Conservation (phyloP, 2,797 vertebrate genomes). For the Fratercula arctica region DNA sequence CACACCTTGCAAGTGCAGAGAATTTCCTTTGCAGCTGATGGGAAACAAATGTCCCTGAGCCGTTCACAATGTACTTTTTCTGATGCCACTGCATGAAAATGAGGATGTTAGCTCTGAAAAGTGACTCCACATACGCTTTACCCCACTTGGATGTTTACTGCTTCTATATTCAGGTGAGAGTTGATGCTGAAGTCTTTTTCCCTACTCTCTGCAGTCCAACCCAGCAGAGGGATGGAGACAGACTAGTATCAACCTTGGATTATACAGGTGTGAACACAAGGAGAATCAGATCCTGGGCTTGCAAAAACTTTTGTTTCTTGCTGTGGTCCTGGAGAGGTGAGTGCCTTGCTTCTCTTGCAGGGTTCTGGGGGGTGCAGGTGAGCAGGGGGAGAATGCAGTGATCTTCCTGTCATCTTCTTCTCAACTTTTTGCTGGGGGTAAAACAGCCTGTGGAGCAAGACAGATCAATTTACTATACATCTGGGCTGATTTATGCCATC, state of each 20-base stretch:
- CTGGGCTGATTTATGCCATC: neutral
- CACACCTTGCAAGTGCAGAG: neutral
- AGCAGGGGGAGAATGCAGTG: accelerated
- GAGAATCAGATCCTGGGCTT: neutral
- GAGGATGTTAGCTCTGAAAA: neutral
- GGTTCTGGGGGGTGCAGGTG: neutral
- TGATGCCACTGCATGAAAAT: neutral
- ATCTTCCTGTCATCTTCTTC: neutral
- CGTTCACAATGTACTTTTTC: neutral
- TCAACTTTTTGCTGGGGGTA: neutral
- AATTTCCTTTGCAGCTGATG: conserved; percentile 4
- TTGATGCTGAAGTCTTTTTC: neutral
- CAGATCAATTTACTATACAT: neutral
- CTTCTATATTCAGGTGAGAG: neutral
- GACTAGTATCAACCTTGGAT: neutral
- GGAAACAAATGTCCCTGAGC: neutral
- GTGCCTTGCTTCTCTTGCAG: neutral
- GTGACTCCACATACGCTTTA: neutral
- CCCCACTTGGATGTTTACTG: neutral
- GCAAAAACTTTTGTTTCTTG: neutral
- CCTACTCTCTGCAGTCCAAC: neutral
- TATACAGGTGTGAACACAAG: neutral
- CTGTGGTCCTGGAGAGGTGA: neutral
- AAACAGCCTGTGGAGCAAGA: neutral
- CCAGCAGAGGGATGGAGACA: neutral